Percentiles rank a stretch among this genome's conserved stretches.
Conservation (phyloP, 2,888 invertebrate species). For the Entomobrya proxima region DNA sequence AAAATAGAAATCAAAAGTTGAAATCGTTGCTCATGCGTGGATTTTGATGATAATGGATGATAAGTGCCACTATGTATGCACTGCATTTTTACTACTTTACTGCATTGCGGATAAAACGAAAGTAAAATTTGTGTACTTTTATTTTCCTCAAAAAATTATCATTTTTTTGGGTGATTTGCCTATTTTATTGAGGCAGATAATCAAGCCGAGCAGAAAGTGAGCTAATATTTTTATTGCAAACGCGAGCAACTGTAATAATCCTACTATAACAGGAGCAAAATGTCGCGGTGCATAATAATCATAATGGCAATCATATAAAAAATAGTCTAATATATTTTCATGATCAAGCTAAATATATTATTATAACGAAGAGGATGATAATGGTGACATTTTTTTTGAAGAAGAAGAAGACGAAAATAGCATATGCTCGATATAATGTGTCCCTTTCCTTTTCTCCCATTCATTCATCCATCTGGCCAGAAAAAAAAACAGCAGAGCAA, state of each 20-base stretch:
- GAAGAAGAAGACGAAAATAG: background rate
- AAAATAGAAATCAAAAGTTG: background rate
- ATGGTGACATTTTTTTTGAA: too few relatives aligned
- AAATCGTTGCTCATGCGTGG: background rate
- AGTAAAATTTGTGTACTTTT: conserved; percentile 18
- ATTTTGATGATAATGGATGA: background rate
- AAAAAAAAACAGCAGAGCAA: too few relatives aligned
- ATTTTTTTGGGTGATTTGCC: conserved; percentile 21
- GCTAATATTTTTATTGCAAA: background rate
- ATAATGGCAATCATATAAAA: too few relatives aligned
- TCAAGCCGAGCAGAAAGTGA: background rate
- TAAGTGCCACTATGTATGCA: background rate
- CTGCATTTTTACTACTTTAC: background rate
- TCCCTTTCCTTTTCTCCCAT: conserved; percentile 4
- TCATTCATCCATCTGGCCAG: background rate
- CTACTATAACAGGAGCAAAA: too few relatives aligned
- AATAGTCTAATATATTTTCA: too few relatives aligned
- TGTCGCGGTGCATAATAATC: too few relatives aligned
- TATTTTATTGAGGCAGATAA: conserved; percentile 40
- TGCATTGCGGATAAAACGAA: conserved; percentile 42
- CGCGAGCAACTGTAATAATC: too few relatives aligned
- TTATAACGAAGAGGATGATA: too few relatives aligned
- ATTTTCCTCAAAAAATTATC: background rate
- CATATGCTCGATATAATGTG: background rate
- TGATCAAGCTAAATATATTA: too few relatives aligned